Base-by-base conservation (phyloP, 2,797 vertebrate species). In the Muscicapa striata region DNA sequence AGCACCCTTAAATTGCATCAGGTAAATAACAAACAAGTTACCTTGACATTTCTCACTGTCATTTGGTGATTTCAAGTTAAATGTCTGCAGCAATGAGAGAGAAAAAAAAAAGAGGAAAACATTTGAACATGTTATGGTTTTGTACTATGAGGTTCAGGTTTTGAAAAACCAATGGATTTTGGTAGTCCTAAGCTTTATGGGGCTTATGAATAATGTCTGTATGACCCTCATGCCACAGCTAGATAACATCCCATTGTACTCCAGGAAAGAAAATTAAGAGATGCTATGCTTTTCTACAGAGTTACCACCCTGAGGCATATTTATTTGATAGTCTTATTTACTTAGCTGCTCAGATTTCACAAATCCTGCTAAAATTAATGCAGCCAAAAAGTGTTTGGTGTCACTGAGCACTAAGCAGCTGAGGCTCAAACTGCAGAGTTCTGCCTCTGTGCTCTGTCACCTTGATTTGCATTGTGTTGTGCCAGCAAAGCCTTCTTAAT, bases 1-100 rank as follows among this genome's bases (percentile, higher is more conserved):
- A 78, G 81, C 46, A 41, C 48, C 84, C 70, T 96, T 92, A 94
- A 72, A 88, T 15, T 67, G 63, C 58, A 87, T 51, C 51, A 43
- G 29, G 43, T 83, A 87, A 93, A 63, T 61, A 93, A 63, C 41
- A 91, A 88, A 67, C 30, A 63, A 87, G 72, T 64, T 75, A 77
- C 86, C 63, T 80, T 84, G 81, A 92, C 75, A 88, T 92, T 94
- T 70, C 72, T 34, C 30, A 59, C 22, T 82, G 70, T 16, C 63
- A 57, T 79, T 52, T 1, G 0, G 15, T 46, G 59, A 87, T 62
- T 90, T 75, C 49, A 52, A 89, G 41, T 74, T 36, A 59, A 86
- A 86, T 9, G 10, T 32, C 58, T 61, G 30, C 52, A 88, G 46
- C 38, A 81, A 22, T 5, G 1, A 58, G 46, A 89, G 34, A 27